Percentiles rank a stretch among this genome's conserved stretches.
These are phyloP conservation scores for Enteromius mattozi DNA, from an alignment of 2,797 vertebrate genomes.

Conservation along the genomic window DNA sequence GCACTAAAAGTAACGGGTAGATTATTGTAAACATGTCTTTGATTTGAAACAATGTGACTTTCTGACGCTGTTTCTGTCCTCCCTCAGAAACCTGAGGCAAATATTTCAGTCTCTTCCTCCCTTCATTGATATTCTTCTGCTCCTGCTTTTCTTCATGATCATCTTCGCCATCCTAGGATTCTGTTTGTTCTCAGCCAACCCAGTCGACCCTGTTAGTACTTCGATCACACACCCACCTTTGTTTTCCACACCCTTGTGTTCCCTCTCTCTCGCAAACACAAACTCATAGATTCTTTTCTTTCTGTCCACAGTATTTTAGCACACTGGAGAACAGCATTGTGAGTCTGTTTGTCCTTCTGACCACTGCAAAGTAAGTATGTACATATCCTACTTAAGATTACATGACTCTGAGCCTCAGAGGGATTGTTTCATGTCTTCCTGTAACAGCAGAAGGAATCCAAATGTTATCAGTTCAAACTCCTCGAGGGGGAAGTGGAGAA, in stretches of 20 bases:
- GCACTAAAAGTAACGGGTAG: not conserved
- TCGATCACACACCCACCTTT: not conserved
- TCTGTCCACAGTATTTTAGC: slow-evolving; percentile 88
- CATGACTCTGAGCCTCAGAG: not conserved
- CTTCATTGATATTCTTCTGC: slow-evolving; percentile 97
- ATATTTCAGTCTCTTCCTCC: slow-evolving; percentile 99
- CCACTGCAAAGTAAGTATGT: slow-evolving; percentile 94
- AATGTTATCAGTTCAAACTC: not conserved
- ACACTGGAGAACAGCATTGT: slow-evolving; percentile 96
- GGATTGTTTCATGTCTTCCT: slow-evolving; percentile 2
- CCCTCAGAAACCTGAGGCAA: slow-evolving; percentile 92
- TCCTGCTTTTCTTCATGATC: slow-evolving; percentile 98
- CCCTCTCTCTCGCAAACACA: not conserved
- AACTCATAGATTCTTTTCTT: slow-evolving; percentile 5
- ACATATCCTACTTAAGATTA: slow-evolving; percentile 11
- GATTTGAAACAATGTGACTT: not conserved
- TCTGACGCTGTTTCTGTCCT: slow-evolving; percentile 48
- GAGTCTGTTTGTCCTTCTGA: slow-evolving; percentile 95
- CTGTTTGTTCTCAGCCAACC: slow-evolving; percentile 94
- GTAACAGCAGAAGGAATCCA: not conserved
- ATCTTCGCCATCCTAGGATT: slow-evolving; percentile 97
- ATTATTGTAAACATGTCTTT: not conserved
- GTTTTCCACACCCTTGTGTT: not conserved
- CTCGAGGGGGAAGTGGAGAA: not conserved
- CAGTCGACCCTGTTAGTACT: slow-evolving; percentile 87